Base-by-base conservation (phyloP, 1,140 invertebrate species). In the Colletes gigas region DNA sequence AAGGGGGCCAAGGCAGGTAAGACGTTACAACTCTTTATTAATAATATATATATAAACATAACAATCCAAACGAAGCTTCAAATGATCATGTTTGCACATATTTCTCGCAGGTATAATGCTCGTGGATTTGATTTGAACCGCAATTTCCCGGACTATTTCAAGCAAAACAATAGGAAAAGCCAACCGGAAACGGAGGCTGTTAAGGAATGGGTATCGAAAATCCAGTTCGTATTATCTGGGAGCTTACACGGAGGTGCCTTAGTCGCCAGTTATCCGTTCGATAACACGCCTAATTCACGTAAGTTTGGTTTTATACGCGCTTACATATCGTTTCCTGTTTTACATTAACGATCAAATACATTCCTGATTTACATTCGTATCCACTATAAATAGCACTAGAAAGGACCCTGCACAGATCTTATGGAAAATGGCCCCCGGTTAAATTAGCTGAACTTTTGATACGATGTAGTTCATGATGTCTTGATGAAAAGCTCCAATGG, bases 151-250 rank as follows among this genome's bases (percentile, higher is more conserved):
- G 97, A 98, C 93, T 98, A 97, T 91, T 98, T 98, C 93, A 98
- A 97, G 89, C 95, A 96, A 87, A 98, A 98, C 92, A 97, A 97
- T 81, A 97, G 97, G 87, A 95, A 96, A 39, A 95, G 96, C 4
- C 97, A 98, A 91, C 97, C 98, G 4, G 99, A 99, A 94, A 99
- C 98, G 0, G 96, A 97, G 86, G 98, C 98, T 1, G 97, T 99
- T 3, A 99, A 99, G 93, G 96, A 98, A 88, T 98, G 98, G 98
- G 96, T 98, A 50, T 96, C 96, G 57, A 97, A 97, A 92, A 98
- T 97, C 81, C 97, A 98, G 92, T 99, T 99, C 89, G 97, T 98
- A 17, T 92, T 99, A 4, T 98, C 97, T 9, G 97, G 97, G 69
- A 98, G 97, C 88, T 93, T 99, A 50, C 98, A 99, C 90, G 98